Evolutionary conservation across 2,113 vertebrate genomes (phyloP).

Genomic region (Xenus cinereus): DNA sequence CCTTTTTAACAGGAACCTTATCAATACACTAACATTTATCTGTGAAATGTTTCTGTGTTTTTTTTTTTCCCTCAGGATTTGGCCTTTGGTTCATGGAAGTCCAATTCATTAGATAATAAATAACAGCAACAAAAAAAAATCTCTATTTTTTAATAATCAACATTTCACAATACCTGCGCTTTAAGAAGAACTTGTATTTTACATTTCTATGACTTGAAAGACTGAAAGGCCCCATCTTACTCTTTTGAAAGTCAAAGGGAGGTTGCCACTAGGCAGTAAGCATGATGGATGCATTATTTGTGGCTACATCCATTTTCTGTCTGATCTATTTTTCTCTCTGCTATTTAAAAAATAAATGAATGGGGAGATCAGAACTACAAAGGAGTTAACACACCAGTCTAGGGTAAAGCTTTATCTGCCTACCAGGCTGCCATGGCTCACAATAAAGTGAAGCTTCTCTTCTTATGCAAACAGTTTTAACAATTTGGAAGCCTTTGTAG

Average conservation of each 20-base stretch:
- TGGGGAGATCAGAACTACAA: conserved; percentile 10
- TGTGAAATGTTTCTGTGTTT: neutral
- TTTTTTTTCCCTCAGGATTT: neutral
- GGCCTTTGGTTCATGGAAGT: neutral
- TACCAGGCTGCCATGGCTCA: conserved; percentile 21
- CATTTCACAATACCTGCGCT: neutral
- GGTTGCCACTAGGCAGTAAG: neutral
- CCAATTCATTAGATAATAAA: neutral
- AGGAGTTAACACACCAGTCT: conserved; percentile 5
- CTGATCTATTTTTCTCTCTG: conserved; percentile 21
- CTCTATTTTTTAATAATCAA: neutral
- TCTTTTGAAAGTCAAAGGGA: neutral
- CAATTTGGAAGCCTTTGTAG: conserved; percentile 11
- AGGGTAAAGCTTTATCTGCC: conserved; percentile 48
- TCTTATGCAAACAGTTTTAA: conserved; percentile 39
- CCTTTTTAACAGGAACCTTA: neutral
- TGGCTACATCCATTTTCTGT: neutral
- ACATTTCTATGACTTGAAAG: neutral
- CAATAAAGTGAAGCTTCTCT: conserved; percentile 33
- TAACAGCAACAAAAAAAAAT: neutral
- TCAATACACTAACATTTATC: neutral
- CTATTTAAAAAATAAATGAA: conserved; percentile 57
- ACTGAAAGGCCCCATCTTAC: neutral
- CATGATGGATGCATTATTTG: neutral
- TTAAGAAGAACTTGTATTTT: neutral